phyloP scores from a whole-genome alignment of 2,113 vertebrate species.

The Tyto alba region DNA sequence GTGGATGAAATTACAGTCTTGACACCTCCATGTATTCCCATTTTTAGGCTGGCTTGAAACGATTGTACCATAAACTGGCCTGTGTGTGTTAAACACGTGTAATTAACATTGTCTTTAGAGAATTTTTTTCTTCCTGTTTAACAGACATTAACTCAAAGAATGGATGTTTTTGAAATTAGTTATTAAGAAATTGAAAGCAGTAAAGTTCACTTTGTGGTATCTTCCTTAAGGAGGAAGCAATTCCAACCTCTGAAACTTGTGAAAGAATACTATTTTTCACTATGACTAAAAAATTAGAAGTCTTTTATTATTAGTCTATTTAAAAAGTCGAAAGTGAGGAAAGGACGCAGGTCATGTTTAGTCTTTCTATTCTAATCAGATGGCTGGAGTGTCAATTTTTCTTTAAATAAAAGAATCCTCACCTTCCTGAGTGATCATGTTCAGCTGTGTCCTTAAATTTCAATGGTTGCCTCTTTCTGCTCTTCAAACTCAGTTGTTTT shows the following conservation, averaged over 20 bases:
- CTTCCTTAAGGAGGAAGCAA: background rate
- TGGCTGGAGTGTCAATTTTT: background rate
- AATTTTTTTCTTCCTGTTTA: background rate
- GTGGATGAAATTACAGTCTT: background rate
- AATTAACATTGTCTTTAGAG: background rate
- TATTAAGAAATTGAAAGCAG: background rate
- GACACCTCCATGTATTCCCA: background rate
- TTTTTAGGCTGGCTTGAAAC: background rate
- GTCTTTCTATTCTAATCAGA: background rate
- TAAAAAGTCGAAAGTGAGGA: background rate
- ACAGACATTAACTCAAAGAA: background rate
- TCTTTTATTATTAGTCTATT: background rate
- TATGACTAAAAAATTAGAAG: background rate
- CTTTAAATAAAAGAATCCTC: background rate
- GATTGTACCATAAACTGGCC: background rate
- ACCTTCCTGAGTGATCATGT: background rate
- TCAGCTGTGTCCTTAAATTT: background rate
- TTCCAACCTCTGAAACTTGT: background rate
- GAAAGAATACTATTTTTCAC: background rate
- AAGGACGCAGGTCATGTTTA: background rate
- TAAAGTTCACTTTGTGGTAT: background rate
- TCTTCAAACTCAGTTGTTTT: background rate
- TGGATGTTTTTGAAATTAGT: background rate
- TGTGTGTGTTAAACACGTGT: background rate
- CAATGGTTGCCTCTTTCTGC: background rate